Conservation (phyloP, 1,140 invertebrate genomes). For the Bombus pyrosoma region DNA sequence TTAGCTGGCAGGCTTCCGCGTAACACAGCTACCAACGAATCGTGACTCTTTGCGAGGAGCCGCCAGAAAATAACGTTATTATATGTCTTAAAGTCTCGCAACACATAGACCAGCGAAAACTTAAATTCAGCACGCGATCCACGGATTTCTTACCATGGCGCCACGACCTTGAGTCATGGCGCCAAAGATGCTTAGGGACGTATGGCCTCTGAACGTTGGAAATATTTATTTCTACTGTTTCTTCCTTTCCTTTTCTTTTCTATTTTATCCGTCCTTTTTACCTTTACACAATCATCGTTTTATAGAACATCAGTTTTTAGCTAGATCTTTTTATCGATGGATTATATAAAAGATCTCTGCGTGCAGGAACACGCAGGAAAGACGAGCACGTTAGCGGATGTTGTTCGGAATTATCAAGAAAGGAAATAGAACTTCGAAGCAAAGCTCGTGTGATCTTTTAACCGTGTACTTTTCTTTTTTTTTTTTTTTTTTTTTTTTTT, state of each 20-base stretch:
- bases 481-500: background rate
- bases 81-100: slow-evolving; percentile 65
- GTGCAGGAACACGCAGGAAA: background rate
- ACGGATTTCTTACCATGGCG: slow-evolving; percentile 63
- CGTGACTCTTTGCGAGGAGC: slow-evolving; percentile 77
- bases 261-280: background rate
- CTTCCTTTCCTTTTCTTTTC: background rate
- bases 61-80: slow-evolving; percentile 78
- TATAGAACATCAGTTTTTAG: slow-evolving; percentile 49
- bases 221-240: background rate
- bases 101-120: slow-evolving; percentile 66
- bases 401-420: background rate
- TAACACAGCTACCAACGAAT: slow-evolving; percentile 74
- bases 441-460: background rate
- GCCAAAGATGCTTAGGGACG: slow-evolving; percentile 24
- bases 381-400: slow-evolving; percentile 11
- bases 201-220: slow-evolving; percentile 33
- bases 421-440: background rate
- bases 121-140: slow-evolving; percentile 75
- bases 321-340: slow-evolving; percentile 48
- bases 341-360: slow-evolving; percentile 51
- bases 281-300: slow-evolving; percentile 23
- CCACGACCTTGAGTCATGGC: slow-evolving; percentile 70
- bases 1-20: slow-evolving; percentile 72
- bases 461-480: background rate